Conservation (phyloP, 1,140 invertebrate genomes). For the Diachasmimorpha longicaudata region DNA sequence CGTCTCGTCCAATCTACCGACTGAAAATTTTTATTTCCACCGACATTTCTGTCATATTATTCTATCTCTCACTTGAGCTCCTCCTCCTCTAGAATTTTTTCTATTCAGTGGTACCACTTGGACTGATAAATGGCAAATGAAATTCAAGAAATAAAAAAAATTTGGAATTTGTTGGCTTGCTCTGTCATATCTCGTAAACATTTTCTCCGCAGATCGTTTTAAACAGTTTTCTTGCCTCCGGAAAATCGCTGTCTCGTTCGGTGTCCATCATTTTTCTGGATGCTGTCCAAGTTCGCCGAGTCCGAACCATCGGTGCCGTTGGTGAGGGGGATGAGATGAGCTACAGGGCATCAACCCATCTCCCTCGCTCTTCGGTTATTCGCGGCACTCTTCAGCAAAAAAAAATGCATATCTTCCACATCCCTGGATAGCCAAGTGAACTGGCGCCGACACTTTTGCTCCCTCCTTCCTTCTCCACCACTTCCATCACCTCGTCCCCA, state of each 20-base stretch:
- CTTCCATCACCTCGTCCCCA: not conserved
- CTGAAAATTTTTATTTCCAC: not conserved
- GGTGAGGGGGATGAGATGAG: too few species aligned
- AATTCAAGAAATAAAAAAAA: not conserved
- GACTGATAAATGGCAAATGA: not conserved
- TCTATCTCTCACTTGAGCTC: not conserved
- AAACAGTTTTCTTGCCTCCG: slow-evolving; percentile 23
- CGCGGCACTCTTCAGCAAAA: not conserved
- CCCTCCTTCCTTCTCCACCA: not conserved
- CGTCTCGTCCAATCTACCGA: not conserved
- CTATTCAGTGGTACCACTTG: not conserved
- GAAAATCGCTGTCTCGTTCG: slow-evolving; percentile 27
- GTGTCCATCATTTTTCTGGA: slow-evolving; percentile 36
- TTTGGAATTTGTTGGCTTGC: not conserved
- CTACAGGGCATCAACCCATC: not conserved
- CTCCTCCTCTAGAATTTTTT: not conserved
- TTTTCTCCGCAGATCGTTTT: slow-evolving; percentile 16
- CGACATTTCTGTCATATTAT: not conserved
- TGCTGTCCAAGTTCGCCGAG: slow-evolving; percentile 25
- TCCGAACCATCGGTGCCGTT: slow-evolving; percentile 11
- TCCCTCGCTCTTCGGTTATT: not conserved
- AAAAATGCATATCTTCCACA: slow-evolving; percentile 24
- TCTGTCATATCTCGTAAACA: slow-evolving; percentile 22
- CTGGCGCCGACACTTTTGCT: slow-evolving; percentile 30
- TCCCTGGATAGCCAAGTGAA: slow-evolving; percentile 20